Conservation (phyloP, 35 echinoderm and acorn worm genomes). For the Ophioderma brevispina region DNA sequence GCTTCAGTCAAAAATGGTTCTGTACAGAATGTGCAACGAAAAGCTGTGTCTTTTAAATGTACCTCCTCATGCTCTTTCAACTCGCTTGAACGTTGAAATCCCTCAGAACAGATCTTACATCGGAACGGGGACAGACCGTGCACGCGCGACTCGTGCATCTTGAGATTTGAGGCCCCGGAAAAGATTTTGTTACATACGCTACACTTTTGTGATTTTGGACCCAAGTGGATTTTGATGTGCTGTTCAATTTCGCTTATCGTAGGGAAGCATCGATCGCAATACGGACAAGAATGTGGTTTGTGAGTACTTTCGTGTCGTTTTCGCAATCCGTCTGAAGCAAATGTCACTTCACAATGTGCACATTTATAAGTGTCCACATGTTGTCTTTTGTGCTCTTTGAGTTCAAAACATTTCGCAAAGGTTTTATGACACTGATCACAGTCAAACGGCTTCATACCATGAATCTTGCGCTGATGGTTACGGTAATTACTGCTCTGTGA, state of each 20-base stretch:
- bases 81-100: not conserved
- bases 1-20: not conserved
- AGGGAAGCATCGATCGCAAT: not conserved
- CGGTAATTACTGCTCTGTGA: not conserved
- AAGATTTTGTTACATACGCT: conserved; percentile 2
- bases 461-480: not conserved
- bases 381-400: not conserved
- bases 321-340: not conserved
- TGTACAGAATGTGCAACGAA: not conserved
- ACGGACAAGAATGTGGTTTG: not conserved
- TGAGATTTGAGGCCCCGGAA: not conserved
- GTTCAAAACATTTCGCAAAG: not conserved
- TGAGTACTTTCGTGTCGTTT: not conserved
- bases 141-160: not conserved
- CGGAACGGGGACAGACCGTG: not conserved
- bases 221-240: not conserved
- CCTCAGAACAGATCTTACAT: conserved; percentile 12
- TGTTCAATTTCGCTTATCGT: not conserved
- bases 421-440: not conserved
- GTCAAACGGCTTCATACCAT: not conserved
- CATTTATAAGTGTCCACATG: not conserved
- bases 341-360: not conserved
- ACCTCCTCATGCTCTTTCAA: conserved; percentile 13
- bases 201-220: conserved; percentile 1
- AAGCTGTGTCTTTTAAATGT: not conserved